Conservation (phyloP, 1,140 invertebrate genomes). For the Branchinecta lindahli region DNA sequence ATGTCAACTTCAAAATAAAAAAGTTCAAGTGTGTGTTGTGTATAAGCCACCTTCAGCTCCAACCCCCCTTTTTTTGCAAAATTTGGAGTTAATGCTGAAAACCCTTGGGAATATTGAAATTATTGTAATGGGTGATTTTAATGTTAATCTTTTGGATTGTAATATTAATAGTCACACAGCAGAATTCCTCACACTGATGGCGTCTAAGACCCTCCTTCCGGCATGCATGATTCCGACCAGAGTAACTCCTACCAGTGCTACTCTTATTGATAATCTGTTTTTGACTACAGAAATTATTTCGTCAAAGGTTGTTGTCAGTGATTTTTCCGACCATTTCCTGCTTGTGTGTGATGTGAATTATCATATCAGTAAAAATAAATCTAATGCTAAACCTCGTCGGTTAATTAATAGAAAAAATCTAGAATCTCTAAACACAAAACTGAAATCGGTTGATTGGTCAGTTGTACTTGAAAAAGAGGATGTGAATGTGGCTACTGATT, state of each 20-base stretch:
- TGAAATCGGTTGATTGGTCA: no score
- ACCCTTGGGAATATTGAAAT: neutral
- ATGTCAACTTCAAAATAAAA: neutral
- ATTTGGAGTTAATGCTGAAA: neutral
- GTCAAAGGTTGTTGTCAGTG: no score
- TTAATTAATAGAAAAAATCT: no score
- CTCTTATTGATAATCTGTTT: neutral
- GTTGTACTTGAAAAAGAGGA: no score
- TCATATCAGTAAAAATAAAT: no score
- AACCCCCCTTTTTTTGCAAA: neutral
- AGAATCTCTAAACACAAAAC: no score
- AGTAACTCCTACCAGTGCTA: neutral
- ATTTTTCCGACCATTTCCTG: no score
- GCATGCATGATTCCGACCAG: neutral
- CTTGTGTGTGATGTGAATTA: no score
- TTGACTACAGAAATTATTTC: no score
- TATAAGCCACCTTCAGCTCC: neutral
- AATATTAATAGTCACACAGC: neutral
- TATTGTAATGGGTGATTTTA: neutral
- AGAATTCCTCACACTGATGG: neutral
- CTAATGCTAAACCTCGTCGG: no score
- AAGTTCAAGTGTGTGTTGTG: neutral
- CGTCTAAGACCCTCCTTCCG: neutral
- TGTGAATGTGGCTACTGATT: no score
- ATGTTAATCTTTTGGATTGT: neutral